These are phyloP conservation scores for Meiosimyza decipiens DNA, from an alignment of 2,888 invertebrate species.

Conservation along the genomic window DNA sequence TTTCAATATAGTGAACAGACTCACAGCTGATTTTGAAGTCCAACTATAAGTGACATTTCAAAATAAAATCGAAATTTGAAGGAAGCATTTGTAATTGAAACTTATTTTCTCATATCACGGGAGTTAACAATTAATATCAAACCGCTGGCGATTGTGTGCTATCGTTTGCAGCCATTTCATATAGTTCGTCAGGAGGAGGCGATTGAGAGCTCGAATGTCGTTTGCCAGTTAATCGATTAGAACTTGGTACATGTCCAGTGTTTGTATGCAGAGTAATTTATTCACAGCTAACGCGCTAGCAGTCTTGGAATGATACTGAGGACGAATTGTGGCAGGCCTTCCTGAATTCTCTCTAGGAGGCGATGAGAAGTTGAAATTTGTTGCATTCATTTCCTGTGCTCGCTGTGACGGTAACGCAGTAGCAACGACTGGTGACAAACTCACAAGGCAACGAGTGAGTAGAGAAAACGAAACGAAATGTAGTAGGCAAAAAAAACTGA, in stretches of 20 bases:
- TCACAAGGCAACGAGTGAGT: constrained; percentile 30
- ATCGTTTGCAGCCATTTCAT: constrained; percentile 75
- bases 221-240: constrained; percentile 79
- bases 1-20: too few relatives aligned
- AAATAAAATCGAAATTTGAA: too few relatives aligned
- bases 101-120: constrained; percentile 31
- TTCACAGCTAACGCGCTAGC: constrained; percentile 76
- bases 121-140: constrained; percentile 47
- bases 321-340: constrained; percentile 84
- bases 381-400: constrained; percentile 90
- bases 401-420: constrained; percentile 76
- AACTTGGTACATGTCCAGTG: constrained; percentile 86
- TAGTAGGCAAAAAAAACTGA: constrained; percentile 16
- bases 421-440: constrained; percentile 68
- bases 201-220: constrained; percentile 69
- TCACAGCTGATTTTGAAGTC: too few relatives aligned
- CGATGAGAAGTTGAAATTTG: constrained; percentile 78
- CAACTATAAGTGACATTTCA: too few relatives aligned
- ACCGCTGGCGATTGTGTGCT: constrained; percentile 41
- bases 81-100: constrained; percentile 29
- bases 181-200: constrained; percentile 78
- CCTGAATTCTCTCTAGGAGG: constrained; percentile 72
- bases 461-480: constrained; percentile 26
- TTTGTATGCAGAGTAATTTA: constrained; percentile 87
- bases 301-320: constrained; percentile 79